Evolutionary conservation across 2,888 invertebrate genomes (phyloP).

Genomic region (Oligia latruncula): DNA sequence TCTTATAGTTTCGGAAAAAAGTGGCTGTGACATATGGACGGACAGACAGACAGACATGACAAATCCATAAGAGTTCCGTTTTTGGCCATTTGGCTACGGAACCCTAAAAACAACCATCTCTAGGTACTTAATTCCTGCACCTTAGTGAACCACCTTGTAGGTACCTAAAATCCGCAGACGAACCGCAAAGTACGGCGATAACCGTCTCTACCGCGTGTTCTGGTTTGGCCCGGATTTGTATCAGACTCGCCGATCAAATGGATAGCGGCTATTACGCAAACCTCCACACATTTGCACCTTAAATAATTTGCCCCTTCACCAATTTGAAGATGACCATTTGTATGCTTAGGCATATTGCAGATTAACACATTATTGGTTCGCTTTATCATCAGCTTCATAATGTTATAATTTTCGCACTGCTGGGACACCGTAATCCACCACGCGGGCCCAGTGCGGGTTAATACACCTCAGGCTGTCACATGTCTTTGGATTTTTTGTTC

Average conservation of each 20-base stretch:
- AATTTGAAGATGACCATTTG: background rate
- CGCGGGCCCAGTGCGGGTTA: too few relatives aligned
- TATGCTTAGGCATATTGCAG: background rate
- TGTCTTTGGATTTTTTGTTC: too few relatives aligned
- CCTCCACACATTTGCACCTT: conserved; percentile 32
- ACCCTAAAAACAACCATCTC: background rate
- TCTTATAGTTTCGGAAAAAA: too few relatives aligned
- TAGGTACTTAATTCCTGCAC: background rate
- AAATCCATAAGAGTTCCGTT: too few relatives aligned
- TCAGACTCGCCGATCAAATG: conserved; percentile 51
- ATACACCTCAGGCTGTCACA: too few relatives aligned
- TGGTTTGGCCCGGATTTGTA: conserved; percentile 33
- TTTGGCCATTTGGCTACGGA: too few relatives aligned
- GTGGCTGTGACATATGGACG: too few relatives aligned
- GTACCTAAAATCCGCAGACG: conserved; percentile 33
- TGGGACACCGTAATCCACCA: too few relatives aligned
- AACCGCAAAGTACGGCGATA: conserved; percentile 41
- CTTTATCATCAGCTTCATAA: background rate
- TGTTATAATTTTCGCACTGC: too few relatives aligned
- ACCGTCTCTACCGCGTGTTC: conserved; percentile 26
- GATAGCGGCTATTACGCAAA: conserved; percentile 44
- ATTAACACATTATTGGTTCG: background rate
- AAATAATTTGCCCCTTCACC: conserved; percentile 34
- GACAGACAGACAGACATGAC: too few relatives aligned
- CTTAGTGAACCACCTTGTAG: background rate